Base-by-base conservation (phyloP, 2,113 vertebrate genomes). In the Salvelinus sp. region DNA sequence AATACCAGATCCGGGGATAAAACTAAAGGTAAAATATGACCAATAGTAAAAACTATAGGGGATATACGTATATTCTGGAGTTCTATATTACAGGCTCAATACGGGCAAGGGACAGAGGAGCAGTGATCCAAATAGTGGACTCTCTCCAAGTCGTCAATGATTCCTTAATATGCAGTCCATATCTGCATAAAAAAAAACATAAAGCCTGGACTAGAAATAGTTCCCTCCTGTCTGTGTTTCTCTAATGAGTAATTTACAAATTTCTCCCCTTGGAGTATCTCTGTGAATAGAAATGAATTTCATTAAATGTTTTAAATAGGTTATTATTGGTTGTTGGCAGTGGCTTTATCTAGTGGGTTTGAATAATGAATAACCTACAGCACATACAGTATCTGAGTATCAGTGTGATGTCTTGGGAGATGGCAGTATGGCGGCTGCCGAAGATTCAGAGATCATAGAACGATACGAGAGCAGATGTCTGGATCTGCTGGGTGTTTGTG, bases 291-390 rank as follows among this genome's bases (percentile, higher is more conserved):
- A 47, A 64, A 72, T 75, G 70, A 54, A 72, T 78, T 57, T 76
- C 7, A 47, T 73, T 65, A 69, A 72, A 69, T 47, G 33, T 62
- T 80, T 72, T 66, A 50, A 48, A 50, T 12, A 48, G n/a, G 33
- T 62, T 22, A 10, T 72, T 38, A 72, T 72, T 13, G 18, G 68
- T 62, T 60, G 48, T 23, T 62, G 74, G 25, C 54, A 23, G 2
- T 70, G 10, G 69, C 60, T 65, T 28, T 54, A 54, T 54, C 25
- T 22, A 33, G 63, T 22, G 33, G 6, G 48, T 73, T 47, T 73
- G 27, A 68, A 76, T 76, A 63, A 80, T 80, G 48, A 38, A 76
- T 33, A n/a, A 33, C 60, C 66, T 30, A 44, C 13, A 72, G 16
- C 23, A 44, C 13, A 72, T 28, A 38, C 65, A 68, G 30, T 38